phyloP scores from a whole-genome alignment of 2,797 vertebrate species.

The Choloepus didactylus region DNA sequence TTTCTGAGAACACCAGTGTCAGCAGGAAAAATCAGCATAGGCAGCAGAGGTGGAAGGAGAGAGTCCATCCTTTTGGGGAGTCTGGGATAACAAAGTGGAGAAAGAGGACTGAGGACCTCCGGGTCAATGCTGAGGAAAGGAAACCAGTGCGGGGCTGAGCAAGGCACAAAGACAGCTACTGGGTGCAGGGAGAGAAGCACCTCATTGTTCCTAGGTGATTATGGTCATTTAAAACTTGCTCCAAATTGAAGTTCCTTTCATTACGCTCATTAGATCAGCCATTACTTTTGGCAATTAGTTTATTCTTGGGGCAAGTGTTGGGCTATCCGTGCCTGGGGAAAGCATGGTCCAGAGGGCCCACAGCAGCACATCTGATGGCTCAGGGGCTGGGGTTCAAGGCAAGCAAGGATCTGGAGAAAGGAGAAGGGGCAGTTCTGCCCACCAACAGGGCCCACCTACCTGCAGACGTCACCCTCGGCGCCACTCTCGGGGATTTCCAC shows the following conservation, averaged over 20 bases:
- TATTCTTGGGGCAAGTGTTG: neutral
- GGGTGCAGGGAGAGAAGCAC: neutral
- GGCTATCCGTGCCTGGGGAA: neutral
- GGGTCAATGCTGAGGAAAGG: neutral
- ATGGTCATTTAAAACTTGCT: neutral
- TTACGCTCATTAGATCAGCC: neutral
- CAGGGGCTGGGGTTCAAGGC: neutral
- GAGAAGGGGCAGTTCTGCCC: accelerated
- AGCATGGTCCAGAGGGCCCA: neutral
- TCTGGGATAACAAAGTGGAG: neutral
- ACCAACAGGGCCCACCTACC: conserved; percentile 86
- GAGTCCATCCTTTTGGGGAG: neutral
- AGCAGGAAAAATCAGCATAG: neutral
- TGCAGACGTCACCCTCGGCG: conserved; percentile 90
- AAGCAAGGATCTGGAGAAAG: neutral
- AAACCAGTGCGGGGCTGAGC: accelerated
- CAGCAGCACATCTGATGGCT: neutral
- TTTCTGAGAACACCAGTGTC: neutral
- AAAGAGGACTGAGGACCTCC: neutral
- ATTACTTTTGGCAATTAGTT: neutral
- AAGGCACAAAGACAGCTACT: neutral
- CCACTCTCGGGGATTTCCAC: conserved; percentile 88
- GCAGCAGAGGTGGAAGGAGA: neutral
- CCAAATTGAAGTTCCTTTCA: neutral
- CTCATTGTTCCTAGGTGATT: accelerated